Conservation (phyloP, 2,888 invertebrate genomes). For the Deladenus siricidicola region DNA sequence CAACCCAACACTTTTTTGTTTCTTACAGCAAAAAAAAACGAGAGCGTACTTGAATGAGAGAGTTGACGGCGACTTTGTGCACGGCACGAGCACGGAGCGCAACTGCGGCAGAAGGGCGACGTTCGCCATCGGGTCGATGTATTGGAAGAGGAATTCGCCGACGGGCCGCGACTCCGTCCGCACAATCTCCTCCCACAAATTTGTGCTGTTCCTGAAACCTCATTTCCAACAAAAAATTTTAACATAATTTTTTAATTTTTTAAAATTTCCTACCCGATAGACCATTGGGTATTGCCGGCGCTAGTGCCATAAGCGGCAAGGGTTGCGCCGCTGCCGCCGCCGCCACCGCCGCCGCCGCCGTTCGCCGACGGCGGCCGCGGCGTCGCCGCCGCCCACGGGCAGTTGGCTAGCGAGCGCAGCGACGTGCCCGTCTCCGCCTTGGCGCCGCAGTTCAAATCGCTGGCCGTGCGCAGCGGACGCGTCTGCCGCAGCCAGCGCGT, state of each 20-base stretch:
- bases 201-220: constrained; percentile 26
- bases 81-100: constrained; percentile 44
- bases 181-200: constrained; percentile 36
- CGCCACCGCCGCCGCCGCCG: neutral
- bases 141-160: constrained; percentile 46
- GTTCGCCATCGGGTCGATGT: constrained; percentile 46
- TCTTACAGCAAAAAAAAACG: neutral
- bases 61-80: constrained; percentile 41
- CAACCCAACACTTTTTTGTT: neutral
- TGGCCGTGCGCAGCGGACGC: constrained; percentile 24
- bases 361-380: neutral
- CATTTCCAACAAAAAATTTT: too few species aligned
- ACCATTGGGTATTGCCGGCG: constrained; percentile 34
- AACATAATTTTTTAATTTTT: too few species aligned
- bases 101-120: constrained; percentile 36
- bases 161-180: constrained; percentile 24
- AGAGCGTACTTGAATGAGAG: constrained; percentile 36
- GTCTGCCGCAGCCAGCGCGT: constrained; percentile 20
- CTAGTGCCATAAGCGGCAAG: too few species aligned
- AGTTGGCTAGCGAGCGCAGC: constrained; percentile 30
- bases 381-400: constrained; percentile 24
- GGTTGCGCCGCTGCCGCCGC: neutral
- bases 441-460: constrained; percentile 26
- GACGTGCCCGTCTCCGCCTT: constrained; percentile 10
- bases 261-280: too few species aligned